Conservation (phyloP, 2,797 vertebrate species). For the Takifugu rubripes region DNA sequence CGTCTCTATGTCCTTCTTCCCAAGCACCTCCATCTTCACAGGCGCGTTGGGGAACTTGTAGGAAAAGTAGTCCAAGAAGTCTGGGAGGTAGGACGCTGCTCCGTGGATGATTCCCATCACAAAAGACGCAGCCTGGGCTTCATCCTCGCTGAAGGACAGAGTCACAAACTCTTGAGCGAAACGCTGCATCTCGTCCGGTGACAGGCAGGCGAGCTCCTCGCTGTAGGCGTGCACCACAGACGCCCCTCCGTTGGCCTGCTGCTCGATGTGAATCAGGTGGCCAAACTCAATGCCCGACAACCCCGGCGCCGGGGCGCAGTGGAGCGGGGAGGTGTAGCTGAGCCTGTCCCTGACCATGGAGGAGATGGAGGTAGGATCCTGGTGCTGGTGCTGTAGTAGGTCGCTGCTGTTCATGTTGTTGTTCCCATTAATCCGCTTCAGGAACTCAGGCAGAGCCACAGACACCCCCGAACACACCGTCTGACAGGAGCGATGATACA, state of each 20-base stretch:
- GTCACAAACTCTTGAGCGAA: constrained; percentile 92
- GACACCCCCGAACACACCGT: constrained; percentile 87
- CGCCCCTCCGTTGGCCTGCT: constrained; percentile 97
- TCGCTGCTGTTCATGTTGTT: constrained; percentile 48
- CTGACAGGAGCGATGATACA: constrained; percentile 95
- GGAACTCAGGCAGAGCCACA: constrained; percentile 62
- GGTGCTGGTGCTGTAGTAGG: constrained; percentile 68
- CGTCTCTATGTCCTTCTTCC: constrained; percentile 99
- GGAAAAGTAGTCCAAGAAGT: constrained; percentile 99
- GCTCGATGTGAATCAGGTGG: constrained; percentile 90
- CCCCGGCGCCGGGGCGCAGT: constrained; percentile 58
- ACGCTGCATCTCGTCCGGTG: constrained; percentile 86
- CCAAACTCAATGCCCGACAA: constrained; percentile 88
- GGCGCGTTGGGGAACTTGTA: constrained; percentile 95
- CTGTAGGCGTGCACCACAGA: constrained; percentile 92
- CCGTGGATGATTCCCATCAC: constrained; percentile 99
- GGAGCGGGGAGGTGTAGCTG: constrained; percentile 60
- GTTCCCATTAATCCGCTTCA: constrained; percentile 65
- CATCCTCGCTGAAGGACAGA: constrained; percentile 91
- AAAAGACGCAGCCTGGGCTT: constrained; percentile 83
- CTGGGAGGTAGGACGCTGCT: constrained; percentile 95
- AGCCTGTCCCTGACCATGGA: constrained; percentile 58
- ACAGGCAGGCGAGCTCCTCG: constrained; percentile 86
- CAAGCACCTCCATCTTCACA: constrained; percentile 99
- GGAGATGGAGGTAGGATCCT: constrained; percentile 52